Conservation (phyloP, 2,888 invertebrate genomes). For the Apamea anceps region DNA sequence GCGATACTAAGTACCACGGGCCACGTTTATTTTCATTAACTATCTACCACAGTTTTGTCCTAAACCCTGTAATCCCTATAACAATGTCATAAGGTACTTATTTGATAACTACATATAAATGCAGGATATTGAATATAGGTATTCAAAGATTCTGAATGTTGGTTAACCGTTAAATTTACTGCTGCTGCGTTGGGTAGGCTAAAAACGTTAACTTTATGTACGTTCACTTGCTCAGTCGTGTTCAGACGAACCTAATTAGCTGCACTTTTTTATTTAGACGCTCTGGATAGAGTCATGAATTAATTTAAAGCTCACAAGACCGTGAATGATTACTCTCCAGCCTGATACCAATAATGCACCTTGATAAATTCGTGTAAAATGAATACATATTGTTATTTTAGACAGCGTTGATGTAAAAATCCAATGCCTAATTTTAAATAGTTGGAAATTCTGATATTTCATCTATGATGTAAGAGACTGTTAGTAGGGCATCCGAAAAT, state of each 20-base stretch:
- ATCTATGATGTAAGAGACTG: conserved; percentile 75
- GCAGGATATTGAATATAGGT: conserved; percentile 3
- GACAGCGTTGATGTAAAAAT: not conserved
- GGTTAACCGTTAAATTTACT: conserved; percentile 66
- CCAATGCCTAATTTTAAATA: not conserved
- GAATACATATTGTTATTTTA: not conserved
- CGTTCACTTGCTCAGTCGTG: conserved; percentile 67
- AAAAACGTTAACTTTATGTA: conserved; percentile 69
- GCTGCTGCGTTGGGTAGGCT: conserved; percentile 66
- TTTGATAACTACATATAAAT: not conserved
- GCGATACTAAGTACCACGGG: not conserved
- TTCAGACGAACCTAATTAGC: conserved; percentile 79
- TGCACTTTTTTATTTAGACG: conserved; percentile 75
- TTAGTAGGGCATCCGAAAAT: conserved; percentile 88
- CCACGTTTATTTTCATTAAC: not conserved
- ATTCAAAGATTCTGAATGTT: conserved; percentile 38
- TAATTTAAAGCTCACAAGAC: conserved; percentile 78
- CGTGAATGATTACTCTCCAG: conserved; percentile 73
- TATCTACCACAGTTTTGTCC: not conserved
- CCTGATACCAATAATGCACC: conserved; percentile 65
- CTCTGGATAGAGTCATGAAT: conserved; percentile 76
- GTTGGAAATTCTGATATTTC: conserved; percentile 56
- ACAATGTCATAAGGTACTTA: not conserved
- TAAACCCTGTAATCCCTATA: not conserved
- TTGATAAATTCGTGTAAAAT: conserved; percentile 18